Percentiles rank a stretch among this genome's conserved stretches.
Evolutionary conservation across 2,113 vertebrate genomes (phyloP).

Genomic region (Sylvilagus bachmani): DNA sequence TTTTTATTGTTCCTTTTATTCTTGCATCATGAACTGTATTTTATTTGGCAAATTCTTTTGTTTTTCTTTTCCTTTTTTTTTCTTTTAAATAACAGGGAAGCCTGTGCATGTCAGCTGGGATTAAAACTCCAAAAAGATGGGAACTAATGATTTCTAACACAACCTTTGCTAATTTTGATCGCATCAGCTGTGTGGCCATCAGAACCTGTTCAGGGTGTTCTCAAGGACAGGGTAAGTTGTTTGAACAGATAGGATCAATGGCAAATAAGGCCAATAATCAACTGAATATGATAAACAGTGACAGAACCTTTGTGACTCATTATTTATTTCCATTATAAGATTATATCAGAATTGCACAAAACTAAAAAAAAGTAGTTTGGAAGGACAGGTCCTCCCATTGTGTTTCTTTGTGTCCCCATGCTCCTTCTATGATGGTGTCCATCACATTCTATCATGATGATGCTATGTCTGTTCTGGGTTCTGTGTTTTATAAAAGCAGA

Average conservation of each 20-base stretch:
- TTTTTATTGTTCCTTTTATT: conserved; percentile 42
- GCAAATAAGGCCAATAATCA: not conserved
- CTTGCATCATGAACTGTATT: not conserved
- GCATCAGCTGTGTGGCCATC: conserved; percentile 82
- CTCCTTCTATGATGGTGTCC: not conserved
- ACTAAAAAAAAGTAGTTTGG: not conserved
- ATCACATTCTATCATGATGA: not conserved
- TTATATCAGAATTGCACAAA: not conserved
- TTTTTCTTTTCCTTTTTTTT: not conserved
- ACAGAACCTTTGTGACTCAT: not conserved
- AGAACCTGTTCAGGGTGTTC: conserved; percentile 88
- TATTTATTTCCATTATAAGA: conserved; percentile 47
- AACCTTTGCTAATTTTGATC: conserved; percentile 88
- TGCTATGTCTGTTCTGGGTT: not conserved
- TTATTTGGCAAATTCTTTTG: not conserved
- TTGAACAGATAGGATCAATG: not conserved
- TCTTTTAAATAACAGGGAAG: conserved; percentile 56
- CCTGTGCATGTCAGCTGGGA: conserved; percentile 86
- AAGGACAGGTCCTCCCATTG: accelerated
- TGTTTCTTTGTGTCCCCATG: not conserved
- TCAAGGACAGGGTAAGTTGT: conserved; percentile 87
- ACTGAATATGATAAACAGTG: not conserved
- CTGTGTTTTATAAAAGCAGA: not conserved
- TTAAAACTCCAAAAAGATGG: conserved; percentile 86
- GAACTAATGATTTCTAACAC: conserved; percentile 85